These are phyloP conservation scores for Drosophila yakuba DNA, from an alignment of 1,140 invertebrate genomes.

Conservation along the genomic window DNA sequence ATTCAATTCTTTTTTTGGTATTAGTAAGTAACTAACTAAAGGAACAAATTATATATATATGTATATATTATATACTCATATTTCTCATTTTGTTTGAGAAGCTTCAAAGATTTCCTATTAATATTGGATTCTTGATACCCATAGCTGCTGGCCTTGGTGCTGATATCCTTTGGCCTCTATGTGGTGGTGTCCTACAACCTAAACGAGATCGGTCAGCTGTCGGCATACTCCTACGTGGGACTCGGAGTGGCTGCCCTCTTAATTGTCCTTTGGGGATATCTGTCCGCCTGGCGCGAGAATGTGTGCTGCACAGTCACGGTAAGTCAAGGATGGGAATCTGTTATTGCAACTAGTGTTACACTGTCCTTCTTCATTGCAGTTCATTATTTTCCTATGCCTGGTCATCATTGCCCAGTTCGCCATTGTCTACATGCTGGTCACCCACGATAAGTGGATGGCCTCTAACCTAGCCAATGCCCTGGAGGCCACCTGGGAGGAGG, in stretches of 20 bases:
- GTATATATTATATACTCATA: neutral
- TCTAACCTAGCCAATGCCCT: constrained; percentile 65
- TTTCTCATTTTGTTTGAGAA: neutral
- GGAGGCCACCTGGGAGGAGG: constrained; percentile 71
- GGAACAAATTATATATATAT: no score
- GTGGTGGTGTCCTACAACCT: constrained; percentile 60
- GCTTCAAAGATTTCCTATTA: neutral
- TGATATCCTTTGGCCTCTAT: constrained; percentile 75
- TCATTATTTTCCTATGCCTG: constrained; percentile 57
- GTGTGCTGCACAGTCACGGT: constrained; percentile 80
- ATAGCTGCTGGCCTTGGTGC: constrained; percentile 70
- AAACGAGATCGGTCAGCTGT: constrained; percentile 37
- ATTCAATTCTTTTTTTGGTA: no score
- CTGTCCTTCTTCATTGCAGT: constrained; percentile 36
- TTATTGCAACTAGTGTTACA: neutral
- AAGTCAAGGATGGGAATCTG: constrained; percentile 16
- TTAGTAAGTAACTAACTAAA: no score
- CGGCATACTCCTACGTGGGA: constrained; percentile 50
- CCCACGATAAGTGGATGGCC: constrained; percentile 10
- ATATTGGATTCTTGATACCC: neutral
- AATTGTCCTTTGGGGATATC: constrained; percentile 68
- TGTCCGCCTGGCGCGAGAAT: constrained; percentile 70
- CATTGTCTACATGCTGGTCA: constrained; percentile 38
- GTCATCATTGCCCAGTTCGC: constrained; percentile 62
- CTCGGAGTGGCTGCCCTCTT: constrained; percentile 56